Percentiles rank a stretch among this genome's conserved stretches.
phyloP scores from a whole-genome alignment of 2,888 invertebrate species.

The Pachliopta kotzebuea region DNA sequence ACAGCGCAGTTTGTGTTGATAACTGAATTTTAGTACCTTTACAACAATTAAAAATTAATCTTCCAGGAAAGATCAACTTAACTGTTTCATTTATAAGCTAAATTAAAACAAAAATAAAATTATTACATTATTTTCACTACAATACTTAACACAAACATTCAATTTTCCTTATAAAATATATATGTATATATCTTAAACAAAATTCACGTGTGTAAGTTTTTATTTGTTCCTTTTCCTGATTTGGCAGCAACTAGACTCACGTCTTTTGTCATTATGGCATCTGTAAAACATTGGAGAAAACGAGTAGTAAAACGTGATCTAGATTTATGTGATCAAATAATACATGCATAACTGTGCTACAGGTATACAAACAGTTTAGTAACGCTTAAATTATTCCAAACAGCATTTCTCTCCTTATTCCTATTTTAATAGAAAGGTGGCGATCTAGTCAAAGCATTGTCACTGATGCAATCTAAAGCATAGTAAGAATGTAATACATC shows the following conservation, averaged over 20 bases:
- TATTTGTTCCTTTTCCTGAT: constrained; percentile 35
- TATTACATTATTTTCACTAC: too few species aligned
- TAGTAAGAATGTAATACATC: constrained; percentile 15
- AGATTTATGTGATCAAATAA: constrained; percentile 38
- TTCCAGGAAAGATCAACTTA: too few species aligned
- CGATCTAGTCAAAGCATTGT: constrained; percentile 8
- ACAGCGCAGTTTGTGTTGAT: background rate
- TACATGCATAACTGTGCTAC: constrained; percentile 29
- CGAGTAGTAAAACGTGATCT: constrained; percentile 39
- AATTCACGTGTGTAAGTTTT: background rate
- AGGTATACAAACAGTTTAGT: constrained; percentile 24
- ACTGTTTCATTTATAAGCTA: too few species aligned
- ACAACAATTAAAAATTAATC: too few species aligned
- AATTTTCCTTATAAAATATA: too few species aligned
- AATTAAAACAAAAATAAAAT: too few species aligned
- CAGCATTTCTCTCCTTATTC: constrained; percentile 28
- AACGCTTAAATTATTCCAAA: constrained; percentile 28
- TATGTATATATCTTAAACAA: too few species aligned
- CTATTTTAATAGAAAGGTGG: constrained; percentile 28
- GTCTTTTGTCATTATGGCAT: constrained; percentile 35
- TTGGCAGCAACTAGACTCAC: constrained; percentile 41
- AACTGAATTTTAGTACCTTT: too few species aligned
- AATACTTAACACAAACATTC: too few species aligned
- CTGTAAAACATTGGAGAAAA: constrained; percentile 39
- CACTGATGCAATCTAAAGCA: constrained; percentile 19